Evolutionary conservation across 2,113 vertebrate species (phyloP).

Genomic region (Hippocampus mohnikei): DNA sequence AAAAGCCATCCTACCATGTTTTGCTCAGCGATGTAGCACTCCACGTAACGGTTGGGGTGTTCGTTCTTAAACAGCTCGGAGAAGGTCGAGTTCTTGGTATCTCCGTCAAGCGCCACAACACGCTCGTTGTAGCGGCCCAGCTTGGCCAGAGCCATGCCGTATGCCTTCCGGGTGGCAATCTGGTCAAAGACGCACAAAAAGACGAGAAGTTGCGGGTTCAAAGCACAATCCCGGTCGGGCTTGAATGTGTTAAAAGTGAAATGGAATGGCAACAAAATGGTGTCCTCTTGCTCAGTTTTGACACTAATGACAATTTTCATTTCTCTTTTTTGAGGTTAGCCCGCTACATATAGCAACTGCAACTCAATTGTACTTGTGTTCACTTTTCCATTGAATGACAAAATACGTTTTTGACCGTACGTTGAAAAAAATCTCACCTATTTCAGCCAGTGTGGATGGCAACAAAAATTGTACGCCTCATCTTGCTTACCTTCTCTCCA

Average conservation of each 20-base stretch:
- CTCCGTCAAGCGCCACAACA: slow-evolving; percentile 86
- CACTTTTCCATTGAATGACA: too few relatives aligned
- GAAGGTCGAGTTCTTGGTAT: slow-evolving; percentile 95
- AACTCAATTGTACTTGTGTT: too few relatives aligned
- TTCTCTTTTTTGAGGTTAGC: too few relatives aligned
- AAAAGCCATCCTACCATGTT: slow-evolving; percentile 81
- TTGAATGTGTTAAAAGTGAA: too few relatives aligned
- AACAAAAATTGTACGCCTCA: not conserved
- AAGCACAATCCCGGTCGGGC: too few relatives aligned
- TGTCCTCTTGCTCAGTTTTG: too few relatives aligned
- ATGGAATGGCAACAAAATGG: too few relatives aligned
- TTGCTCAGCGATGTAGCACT: slow-evolving; percentile 94
- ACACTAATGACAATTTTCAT: too few relatives aligned
- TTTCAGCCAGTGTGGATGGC: not conserved
- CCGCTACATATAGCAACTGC: too few relatives aligned
- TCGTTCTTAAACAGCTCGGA: slow-evolving; percentile 91
- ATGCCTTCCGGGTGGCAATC: slow-evolving; percentile 91
- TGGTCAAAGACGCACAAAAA: slow-evolving; percentile 41
- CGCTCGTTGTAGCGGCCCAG: slow-evolving; percentile 84
- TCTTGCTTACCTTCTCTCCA: slow-evolving; percentile 84
- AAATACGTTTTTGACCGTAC: too few relatives aligned
- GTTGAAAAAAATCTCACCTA: not conserved
- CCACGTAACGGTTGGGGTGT: slow-evolving; percentile 86
- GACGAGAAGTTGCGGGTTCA: not conserved
- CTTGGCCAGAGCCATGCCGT: slow-evolving; percentile 85